These are phyloP conservation scores for Diarsia brunnea DNA, from an alignment of 2,888 invertebrate genomes.

Conservation along the genomic window DNA sequence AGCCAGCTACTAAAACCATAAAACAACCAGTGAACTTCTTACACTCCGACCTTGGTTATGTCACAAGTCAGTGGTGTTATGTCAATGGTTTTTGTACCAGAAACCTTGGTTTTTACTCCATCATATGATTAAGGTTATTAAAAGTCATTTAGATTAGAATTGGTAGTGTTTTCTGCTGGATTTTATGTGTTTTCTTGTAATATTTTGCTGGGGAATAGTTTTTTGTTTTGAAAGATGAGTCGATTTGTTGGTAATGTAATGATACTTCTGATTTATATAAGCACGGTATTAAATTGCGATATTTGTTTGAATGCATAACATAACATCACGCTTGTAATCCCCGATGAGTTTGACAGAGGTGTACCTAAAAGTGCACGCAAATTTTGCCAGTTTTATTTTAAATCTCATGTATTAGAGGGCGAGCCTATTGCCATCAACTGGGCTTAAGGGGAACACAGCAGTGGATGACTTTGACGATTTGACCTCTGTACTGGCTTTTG, in stretches of 20 bases:
- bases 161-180: slow-evolving; percentile 19
- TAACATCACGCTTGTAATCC: too few species aligned
- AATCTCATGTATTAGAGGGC: too few species aligned
- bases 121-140: slow-evolving; percentile 60
- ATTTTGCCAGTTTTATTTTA: too few species aligned
- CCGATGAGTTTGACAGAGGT: too few species aligned
- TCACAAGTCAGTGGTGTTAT: slow-evolving; percentile 50
- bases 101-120: slow-evolving; percentile 56
- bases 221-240: slow-evolving; percentile 16
- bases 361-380: too few species aligned
- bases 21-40: slow-evolving; percentile 35
- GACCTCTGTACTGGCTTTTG: too few species aligned
- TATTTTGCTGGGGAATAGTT: slow-evolving; percentile 2
- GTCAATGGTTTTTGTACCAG: slow-evolving; percentile 60
- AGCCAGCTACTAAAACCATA: neutral
- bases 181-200: slow-evolving; percentile 12
- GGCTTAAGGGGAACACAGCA: too few species aligned
- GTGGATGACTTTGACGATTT: too few species aligned
- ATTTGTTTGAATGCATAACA: neutral
- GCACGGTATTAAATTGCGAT: neutral
- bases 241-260: neutral
- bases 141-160: slow-evolving; percentile 41
- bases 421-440: too few species aligned
- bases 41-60: slow-evolving; percentile 51
- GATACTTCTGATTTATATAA: neutral